Base-by-base conservation (phyloP, 30 jellyfish, hydroid and myxozoan genomes). In the Aurelia sp. region DNA sequence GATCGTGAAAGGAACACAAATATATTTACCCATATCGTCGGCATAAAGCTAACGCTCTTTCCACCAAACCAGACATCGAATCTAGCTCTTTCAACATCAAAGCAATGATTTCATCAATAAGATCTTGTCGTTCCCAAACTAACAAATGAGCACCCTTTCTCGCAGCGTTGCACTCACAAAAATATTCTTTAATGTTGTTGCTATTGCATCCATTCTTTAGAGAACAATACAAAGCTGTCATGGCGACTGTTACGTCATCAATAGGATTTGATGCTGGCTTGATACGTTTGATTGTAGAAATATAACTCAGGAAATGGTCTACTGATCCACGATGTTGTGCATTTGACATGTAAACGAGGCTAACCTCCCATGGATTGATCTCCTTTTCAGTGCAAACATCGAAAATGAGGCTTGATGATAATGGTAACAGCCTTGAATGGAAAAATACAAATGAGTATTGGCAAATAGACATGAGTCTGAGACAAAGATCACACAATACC, bases 141-240 rank as follows among this genome's bases (percentile, higher is more conserved):
- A 84, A 18, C 55, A 72, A 27, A 84, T 84, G 93, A 59, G 93
- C 87, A 13, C 93, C 93, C 19, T 72, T 77, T 67, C 93, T 78
- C 8, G 93, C 93, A 1, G 81, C 93, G 5, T 74, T 81, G 70
- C 93, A 84, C 48, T 72, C 93, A 62, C 93, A 84, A 52, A 50
- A 84, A 73, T 19, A 63, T 22, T n/a, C 48, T 15, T 64, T 72
- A 7, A 72, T 84, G 58, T 51, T 72, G 64, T 59, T 30, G 76
- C 82, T 62, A 13, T 27, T 67, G 44, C 81, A 63, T 10, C 88
- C 27, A 13, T 40, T 62, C 66, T 73, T 84, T 10, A 84, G 84
- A 0, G 87, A 69, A 48, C 93, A 84, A 44, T 72, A 72, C 48
- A 84, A 55, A 16, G 62, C 21, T 31, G 88, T 84, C 93, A 84